Evolutionary conservation across 2,888 invertebrate species (phyloP), one percentile per base, ranked within the genome.

Genomic region (Campoletis raptor): DNA sequence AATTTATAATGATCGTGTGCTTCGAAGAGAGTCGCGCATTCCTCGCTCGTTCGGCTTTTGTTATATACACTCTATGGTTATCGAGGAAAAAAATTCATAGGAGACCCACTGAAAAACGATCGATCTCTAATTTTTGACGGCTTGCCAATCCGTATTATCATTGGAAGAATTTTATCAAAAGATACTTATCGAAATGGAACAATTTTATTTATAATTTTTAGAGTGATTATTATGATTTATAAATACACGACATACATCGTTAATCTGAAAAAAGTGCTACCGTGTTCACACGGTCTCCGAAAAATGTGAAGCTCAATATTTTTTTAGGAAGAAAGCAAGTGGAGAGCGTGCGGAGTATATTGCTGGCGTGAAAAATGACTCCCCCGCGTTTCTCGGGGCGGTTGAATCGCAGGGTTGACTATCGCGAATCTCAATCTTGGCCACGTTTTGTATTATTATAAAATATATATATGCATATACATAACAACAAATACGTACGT

Each of bases 1-100:
- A 92, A 92, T 93, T 91, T 90, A 92, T 92, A 93, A 93, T 91
- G 92, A 93, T 88, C 88, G 82, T 83, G 52, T 72, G 82, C 73
- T 76, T 24, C 64, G 21, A 54, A 52, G 74, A 67, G 82, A 61
- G 67, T 45, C 48, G 80, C 54, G 77, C 86, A 86, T 86, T 83
- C 86, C 83, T 85, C 15, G 54, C 57, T 48, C 78, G 30, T 54
- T 76, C 78, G 61, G 45, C 81, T 82, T 82, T 85, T 81, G 81
- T 81, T 85, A 45, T 42, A 70, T 37, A 45, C 48, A n/a, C 52
- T 30, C 66, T 57, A 57, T 48, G 12, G 15, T 40, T 76, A 81
- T 85, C 77, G 72, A 66, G 37, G n/a, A 30, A 61, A 76, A 42
- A 77, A 66, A 48, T 77, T 21, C 7, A 24, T 66, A 10, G 36